phyloP scores from a whole-genome alignment of 2,797 vertebrate species.

The Xenentodon cancila region DNA sequence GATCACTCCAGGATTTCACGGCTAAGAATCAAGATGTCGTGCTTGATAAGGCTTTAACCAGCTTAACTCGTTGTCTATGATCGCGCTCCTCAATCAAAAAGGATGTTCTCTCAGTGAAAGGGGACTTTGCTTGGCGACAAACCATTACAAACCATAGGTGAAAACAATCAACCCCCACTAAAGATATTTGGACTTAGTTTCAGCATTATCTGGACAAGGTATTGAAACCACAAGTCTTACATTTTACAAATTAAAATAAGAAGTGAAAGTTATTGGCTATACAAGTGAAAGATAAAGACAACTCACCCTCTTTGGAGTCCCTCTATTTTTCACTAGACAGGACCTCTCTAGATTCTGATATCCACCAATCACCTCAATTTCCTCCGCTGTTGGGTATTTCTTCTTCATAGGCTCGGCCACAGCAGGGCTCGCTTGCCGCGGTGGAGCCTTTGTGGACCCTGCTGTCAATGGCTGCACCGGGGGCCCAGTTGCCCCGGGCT shows the following conservation, averaged over 20 bases:
- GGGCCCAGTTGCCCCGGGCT: constrained; percentile 19
- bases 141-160: neutral
- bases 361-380: constrained; percentile 93
- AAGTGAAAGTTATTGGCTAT: neutral
- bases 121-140: constrained; percentile 37
- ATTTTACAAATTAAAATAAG: neutral
- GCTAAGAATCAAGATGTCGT: constrained; percentile 77
- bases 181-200: too few relatives aligned
- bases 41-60: constrained; percentile 80
- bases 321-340: constrained; percentile 86
- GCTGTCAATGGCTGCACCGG: neutral
- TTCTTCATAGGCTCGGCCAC: constrained; percentile 76
- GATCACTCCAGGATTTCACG: constrained; percentile 62
- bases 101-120: constrained; percentile 73
- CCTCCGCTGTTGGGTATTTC: constrained; percentile 89
- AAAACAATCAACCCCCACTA: neutral
- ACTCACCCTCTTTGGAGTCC: constrained; percentile 86
- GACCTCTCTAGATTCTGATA: constrained; percentile 89
- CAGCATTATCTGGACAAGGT: neutral
- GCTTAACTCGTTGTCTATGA: constrained; percentile 67
- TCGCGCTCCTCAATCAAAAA: constrained; percentile 63
- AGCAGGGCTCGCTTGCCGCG: constrained; percentile 32
- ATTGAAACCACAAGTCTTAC: neutral
- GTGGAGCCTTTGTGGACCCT: constrained; percentile 35
- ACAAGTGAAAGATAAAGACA: neutral